Percentiles rank a stretch among this genome's conserved stretches.
These are phyloP conservation scores for Thalassaphorura encarpata DNA, from an alignment of 1,140 invertebrate genomes.

Conservation along the genomic window DNA sequence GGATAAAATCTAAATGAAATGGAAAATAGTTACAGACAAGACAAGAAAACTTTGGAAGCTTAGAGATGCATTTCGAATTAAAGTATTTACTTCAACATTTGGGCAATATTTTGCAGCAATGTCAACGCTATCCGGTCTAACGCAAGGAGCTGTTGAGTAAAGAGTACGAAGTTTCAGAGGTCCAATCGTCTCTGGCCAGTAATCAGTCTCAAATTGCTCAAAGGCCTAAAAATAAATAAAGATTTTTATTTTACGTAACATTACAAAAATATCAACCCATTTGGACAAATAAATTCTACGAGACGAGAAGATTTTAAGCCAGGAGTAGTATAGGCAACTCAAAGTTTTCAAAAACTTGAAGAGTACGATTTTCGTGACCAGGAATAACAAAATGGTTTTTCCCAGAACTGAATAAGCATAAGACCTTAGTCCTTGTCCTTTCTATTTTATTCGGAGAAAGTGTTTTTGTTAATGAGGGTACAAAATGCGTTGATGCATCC, in stretches of 20 bases:
- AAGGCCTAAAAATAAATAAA: slow-evolving; percentile 30
- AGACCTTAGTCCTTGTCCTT: no score
- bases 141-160: slow-evolving; percentile 28
- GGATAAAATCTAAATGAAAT: slow-evolving; percentile 21
- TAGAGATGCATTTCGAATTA: background rate
- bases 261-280: no score
- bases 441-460: background rate
- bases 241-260: no score
- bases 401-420: no score
- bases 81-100: slow-evolving; percentile 20
- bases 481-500: background rate
- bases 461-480: background rate
- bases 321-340: no score
- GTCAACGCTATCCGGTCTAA: slow-evolving; percentile 32
- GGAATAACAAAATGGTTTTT: no score
- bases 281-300: no score
- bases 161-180: slow-evolving; percentile 13
- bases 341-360: no score
- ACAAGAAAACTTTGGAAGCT: background rate
- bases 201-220: slow-evolving; percentile 25
- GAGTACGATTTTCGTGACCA: no score
- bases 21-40: background rate
- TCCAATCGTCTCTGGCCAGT: slow-evolving; percentile 1
- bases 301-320: no score
- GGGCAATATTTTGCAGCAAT: slow-evolving; percentile 33